A percentile compares a stretch with the other conserved stretches of the same genome.
Conservation (phyloP, 2,888 invertebrate genomes). For the Adelphocoris suturalis region DNA sequence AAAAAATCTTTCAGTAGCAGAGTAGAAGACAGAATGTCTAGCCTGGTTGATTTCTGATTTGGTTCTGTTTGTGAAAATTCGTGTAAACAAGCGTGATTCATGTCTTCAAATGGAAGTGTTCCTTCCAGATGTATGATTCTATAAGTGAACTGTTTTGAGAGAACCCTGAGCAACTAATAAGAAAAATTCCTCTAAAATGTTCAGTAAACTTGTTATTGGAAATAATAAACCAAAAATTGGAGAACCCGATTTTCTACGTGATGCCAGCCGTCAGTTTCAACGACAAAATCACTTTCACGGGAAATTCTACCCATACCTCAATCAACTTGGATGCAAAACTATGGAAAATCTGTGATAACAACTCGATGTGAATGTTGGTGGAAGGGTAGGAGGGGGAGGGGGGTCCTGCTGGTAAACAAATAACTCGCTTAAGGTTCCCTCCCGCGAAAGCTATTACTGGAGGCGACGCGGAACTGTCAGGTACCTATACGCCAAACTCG, state of each 20-base stretch:
- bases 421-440: conserved; percentile 55
- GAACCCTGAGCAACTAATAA: no score
- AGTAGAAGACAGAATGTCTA: no score
- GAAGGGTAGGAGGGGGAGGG: neutral
- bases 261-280: neutral
- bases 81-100: no score
- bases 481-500: conserved; percentile 24
- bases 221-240: no score
- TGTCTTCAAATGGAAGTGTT: no score
- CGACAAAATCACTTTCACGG: neutral
- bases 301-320: neutral
- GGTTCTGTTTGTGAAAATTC: no score
- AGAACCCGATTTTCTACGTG: neutral
- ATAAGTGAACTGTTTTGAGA: no score
- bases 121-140: no score
- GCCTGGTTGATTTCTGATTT: no score
- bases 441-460: conserved; percentile 49
- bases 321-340: neutral
- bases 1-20: no score
- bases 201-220: no score
- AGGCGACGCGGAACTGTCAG: conserved; percentile 42
- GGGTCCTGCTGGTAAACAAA: conserved; percentile 36
- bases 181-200: no score
- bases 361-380: neutral
- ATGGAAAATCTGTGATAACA: conserved; percentile 16